A percentile compares a stretch with the other conserved stretches of the same genome.
These are phyloP conservation scores for Sebastes umbrosus DNA, from an alignment of 2,797 vertebrate species.

Conservation along the genomic window DNA sequence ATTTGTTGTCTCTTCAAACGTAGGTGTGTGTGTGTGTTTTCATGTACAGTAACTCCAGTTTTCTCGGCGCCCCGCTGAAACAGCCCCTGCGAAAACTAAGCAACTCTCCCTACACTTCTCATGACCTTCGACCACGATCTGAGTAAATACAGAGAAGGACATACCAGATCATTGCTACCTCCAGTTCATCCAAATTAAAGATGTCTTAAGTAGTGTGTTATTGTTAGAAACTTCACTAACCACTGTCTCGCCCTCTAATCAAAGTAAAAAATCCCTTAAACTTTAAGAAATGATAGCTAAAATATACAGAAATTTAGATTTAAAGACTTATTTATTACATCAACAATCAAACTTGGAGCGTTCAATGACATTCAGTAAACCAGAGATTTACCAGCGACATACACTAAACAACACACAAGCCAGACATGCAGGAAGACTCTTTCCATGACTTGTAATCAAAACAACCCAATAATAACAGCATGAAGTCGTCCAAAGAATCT, in stretches of 20 bases:
- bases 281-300: background rate
- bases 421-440: slow-evolving; percentile 12
- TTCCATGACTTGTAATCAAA: slow-evolving; percentile 59
- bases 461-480: slow-evolving; percentile 55
- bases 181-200: slow-evolving; percentile 70
- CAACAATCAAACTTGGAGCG: background rate
- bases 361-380: background rate
- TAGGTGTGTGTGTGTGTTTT: background rate
- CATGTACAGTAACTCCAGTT: background rate
- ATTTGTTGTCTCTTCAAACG: slow-evolving; percentile 1
- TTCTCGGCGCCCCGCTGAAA: slow-evolving; percentile 2
- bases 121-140: slow-evolving; percentile 65
- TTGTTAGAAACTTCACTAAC: slow-evolving; percentile 62
- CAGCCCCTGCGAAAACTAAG: slow-evolving; percentile 33
- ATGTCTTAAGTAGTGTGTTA: slow-evolving; percentile 56
- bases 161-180: slow-evolving; percentile 59
- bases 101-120: slow-evolving; percentile 45
- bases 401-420: slow-evolving; percentile 13
- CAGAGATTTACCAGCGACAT: background rate
- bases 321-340: background rate
- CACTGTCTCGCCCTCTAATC: slow-evolving; percentile 63
- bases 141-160: slow-evolving; percentile 63
- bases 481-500: slow-evolving; percentile 32
- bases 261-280: slow-evolving; percentile 32
- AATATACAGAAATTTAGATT: slow-evolving; percentile 16